Conservation (phyloP, 2,797 vertebrate species). For the Sebastes taczanowskii region DNA sequence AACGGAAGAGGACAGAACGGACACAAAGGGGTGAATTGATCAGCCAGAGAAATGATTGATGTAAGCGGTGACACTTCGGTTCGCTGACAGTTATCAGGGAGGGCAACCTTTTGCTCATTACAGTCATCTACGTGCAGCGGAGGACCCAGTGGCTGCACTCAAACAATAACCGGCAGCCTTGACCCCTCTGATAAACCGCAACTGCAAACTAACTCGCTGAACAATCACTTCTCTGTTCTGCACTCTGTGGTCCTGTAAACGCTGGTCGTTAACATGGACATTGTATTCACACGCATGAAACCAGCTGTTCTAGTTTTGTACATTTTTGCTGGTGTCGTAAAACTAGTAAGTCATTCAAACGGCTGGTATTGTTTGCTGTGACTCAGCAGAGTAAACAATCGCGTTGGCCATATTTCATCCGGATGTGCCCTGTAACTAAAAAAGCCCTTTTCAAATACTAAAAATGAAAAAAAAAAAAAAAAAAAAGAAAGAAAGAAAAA, state of each 20-base stretch:
- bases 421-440: background rate
- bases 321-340: slow-evolving; percentile 34
- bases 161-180: slow-evolving; percentile 69
- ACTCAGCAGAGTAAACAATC: slow-evolving; percentile 13
- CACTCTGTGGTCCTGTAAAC: slow-evolving; percentile 41
- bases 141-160: slow-evolving; percentile 57
- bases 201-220: slow-evolving; percentile 64
- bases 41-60: slow-evolving; percentile 72
- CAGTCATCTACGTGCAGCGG: slow-evolving; percentile 44
- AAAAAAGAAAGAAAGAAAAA: no score
- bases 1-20: slow-evolving; percentile 42
- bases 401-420: background rate
- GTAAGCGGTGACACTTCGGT: slow-evolving; percentile 55
- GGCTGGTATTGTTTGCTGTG: slow-evolving; percentile 25
- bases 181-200: slow-evolving; percentile 73
- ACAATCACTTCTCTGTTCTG: slow-evolving; percentile 71
- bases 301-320: slow-evolving; percentile 52
- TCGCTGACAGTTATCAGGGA: slow-evolving; percentile 67
- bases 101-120: slow-evolving; percentile 57
- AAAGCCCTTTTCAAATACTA: background rate
- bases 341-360: slow-evolving; percentile 18
- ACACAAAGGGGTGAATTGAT: slow-evolving; percentile 68
- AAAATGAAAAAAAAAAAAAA: background rate
- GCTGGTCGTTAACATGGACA: slow-evolving; percentile 36
- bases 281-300: slow-evolving; percentile 48